phyloP scores from a whole-genome alignment of 2,113 vertebrate genomes.

The Mionectes macconnelli region DNA sequence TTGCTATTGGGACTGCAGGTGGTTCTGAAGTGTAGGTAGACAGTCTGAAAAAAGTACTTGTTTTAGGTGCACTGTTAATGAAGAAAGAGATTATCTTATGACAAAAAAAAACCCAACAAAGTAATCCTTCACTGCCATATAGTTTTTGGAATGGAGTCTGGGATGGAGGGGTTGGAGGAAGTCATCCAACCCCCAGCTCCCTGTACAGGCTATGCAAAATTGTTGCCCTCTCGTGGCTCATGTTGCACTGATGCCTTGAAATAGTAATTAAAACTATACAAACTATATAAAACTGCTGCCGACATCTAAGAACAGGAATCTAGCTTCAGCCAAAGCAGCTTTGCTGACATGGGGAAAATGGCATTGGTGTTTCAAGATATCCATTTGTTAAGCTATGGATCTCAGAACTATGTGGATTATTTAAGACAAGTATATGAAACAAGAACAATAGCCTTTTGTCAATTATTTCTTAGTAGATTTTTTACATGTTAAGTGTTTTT shows the following conservation, averaged over 20 bases:
- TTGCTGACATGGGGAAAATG: background rate
- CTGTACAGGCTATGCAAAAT: background rate
- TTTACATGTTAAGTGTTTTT: background rate
- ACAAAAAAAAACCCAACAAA: background rate
- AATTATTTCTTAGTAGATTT: background rate
- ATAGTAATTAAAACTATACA: background rate
- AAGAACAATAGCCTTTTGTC: background rate
- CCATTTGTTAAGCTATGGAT: background rate
- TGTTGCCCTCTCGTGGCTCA: background rate
- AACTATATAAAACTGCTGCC: background rate
- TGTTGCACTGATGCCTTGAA: background rate
- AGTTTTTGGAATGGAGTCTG: background rate
- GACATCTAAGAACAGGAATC: background rate
- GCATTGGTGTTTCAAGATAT: background rate
- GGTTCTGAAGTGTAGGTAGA: background rate
- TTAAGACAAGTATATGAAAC: background rate
- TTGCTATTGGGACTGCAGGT: background rate
- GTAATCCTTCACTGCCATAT: background rate
- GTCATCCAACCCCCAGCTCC: background rate
- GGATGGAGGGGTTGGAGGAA: background rate
- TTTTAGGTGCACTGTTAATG: background rate
- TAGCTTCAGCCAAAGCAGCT: background rate
- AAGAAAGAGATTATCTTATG: background rate
- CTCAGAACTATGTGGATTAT: background rate
- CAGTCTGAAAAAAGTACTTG: background rate